Evolutionary conservation across 2,888 invertebrate genomes (phyloP), one percentile per base, ranked within the genome.

Genomic region (Amaurobius ferox): DNA sequence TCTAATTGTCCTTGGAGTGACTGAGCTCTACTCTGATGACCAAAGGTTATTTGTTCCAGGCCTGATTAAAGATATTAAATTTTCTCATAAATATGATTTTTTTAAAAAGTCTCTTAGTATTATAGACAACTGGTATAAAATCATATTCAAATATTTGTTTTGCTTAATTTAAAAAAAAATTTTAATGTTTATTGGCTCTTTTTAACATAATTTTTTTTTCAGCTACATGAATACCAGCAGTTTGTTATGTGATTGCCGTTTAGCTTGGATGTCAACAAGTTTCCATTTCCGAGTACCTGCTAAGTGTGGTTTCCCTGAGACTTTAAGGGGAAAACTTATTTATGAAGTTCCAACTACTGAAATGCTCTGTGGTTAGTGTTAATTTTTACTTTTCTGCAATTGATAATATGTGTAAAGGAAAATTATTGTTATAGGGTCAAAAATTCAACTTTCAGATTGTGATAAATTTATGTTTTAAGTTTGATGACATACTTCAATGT

Each of bases 181-280:
- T n/a, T n/a, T 29, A 26, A 48, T 32, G 16, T 48, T 78, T 35
- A 29, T 76, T n/a, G n/a, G n/a, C 6, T 29, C 19, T 40, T 40
- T 16, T 44, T 55, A 16, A 9, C 9, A 55, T 16, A 11, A 26
- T 64, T 35, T 39, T 26, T 28, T 29, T 30, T 89, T 32, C 89
- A 92, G 92, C 61, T 89, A 90, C 39, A 92, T 96, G 87, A 95
- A 95, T 90, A 94, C 95, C 74, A 94, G 94, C 78, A 94, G 95
- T 88, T 93, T 98, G 70, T 92, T 97, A 74, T 98, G 98, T 92
- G 97, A 98, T 91, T 98, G 97, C 90, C 95, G 96, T 90, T 92
- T 97, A 88, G 92, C 94, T 76, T 97, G 98, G 97, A 94, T 98
- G 90, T 94, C 95, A n/a, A 90, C 89, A 35, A 90, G 90, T n/a